A percentile compares a stretch with the other conserved stretches of the same genome.
phyloP scores from a whole-genome alignment of 2,113 vertebrate species.

The Ascaphus truei region DNA sequence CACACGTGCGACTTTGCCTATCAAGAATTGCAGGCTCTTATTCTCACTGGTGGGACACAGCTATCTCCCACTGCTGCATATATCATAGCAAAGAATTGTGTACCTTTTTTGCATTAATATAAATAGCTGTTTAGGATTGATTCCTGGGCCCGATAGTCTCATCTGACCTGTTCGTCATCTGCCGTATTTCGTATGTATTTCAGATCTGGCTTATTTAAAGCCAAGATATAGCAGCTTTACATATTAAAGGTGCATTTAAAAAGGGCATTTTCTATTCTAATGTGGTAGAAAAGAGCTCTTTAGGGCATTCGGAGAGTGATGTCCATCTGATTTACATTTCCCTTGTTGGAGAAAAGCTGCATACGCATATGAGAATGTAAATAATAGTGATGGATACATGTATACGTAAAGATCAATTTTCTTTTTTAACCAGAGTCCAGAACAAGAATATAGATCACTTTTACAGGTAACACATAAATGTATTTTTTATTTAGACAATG shows the following conservation, averaged over 20 bases:
- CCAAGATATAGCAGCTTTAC: constrained; percentile 60
- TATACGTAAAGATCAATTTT: constrained; percentile 72
- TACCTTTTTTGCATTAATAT: constrained; percentile 83
- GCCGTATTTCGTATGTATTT: constrained; percentile 65
- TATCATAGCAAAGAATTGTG: constrained; percentile 72
- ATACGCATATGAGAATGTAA: constrained; percentile 64
- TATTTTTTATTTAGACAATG: constrained; percentile 50
- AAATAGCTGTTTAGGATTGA: constrained; percentile 80
- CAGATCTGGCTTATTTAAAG: constrained; percentile 73
- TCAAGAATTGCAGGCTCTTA: constrained; percentile 69
- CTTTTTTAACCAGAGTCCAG: constrained; percentile 47
- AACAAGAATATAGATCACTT: constrained; percentile 50
- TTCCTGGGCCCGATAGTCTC: constrained; percentile 66
- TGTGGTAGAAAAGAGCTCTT: constrained; percentile 65
- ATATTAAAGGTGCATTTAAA: constrained; percentile 77
- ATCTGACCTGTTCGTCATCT: constrained; percentile 69
- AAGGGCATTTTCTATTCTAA: constrained; percentile 73
- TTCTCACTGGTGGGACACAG: constrained; percentile 75
- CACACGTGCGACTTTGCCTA: constrained; percentile 69
- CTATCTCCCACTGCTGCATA: constrained; percentile 71
- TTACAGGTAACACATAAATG: constrained; percentile 52
- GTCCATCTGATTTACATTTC: constrained; percentile 71
- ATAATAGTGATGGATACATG: constrained; percentile 70
- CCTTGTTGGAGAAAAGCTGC: constrained; percentile 55
- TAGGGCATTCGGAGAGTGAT: constrained; percentile 60